Evolutionary conservation across 2,888 invertebrate species (phyloP).

Genomic region (Pocota personata): DNA sequence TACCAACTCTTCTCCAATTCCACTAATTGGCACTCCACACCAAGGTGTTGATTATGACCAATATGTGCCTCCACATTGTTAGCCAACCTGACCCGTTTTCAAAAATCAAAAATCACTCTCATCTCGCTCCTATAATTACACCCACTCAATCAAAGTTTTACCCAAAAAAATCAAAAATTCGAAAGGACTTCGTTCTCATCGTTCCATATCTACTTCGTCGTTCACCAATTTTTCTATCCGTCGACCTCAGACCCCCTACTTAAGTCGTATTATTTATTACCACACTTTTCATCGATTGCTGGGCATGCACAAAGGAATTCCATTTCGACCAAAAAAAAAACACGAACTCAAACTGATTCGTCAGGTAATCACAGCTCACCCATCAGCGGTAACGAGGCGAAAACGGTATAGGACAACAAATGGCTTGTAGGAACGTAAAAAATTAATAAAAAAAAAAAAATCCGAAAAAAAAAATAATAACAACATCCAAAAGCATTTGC

Average conservation of each 20-base stretch:
- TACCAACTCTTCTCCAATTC: too few species aligned
- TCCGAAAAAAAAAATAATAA: constrained; percentile 24
- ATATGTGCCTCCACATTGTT: neutral
- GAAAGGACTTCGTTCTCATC: constrained; percentile 54
- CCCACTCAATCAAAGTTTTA: constrained; percentile 34
- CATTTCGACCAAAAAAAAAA: constrained; percentile 14
- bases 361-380: constrained; percentile 72
- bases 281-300: constrained; percentile 69
- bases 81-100: constrained; percentile 25
- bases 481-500: constrained; percentile 64
- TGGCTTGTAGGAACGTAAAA: constrained; percentile 22
- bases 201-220: neutral
- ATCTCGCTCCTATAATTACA: constrained; percentile 31
- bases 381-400: constrained; percentile 72
- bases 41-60: constrained; percentile 11
- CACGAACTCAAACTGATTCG: constrained; percentile 46
- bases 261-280: constrained; percentile 70
- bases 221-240: constrained; percentile 44
- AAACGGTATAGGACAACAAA: constrained; percentile 72
- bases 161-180: constrained; percentile 4
- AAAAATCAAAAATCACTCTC: constrained; percentile 14
- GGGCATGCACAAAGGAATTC: constrained; percentile 65
- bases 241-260: constrained; percentile 64
- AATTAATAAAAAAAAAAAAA: neutral
- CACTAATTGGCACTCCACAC: constrained; percentile 7